phyloP scores from a whole-genome alignment of 2,888 invertebrate species.

The Seira musarum region DNA sequence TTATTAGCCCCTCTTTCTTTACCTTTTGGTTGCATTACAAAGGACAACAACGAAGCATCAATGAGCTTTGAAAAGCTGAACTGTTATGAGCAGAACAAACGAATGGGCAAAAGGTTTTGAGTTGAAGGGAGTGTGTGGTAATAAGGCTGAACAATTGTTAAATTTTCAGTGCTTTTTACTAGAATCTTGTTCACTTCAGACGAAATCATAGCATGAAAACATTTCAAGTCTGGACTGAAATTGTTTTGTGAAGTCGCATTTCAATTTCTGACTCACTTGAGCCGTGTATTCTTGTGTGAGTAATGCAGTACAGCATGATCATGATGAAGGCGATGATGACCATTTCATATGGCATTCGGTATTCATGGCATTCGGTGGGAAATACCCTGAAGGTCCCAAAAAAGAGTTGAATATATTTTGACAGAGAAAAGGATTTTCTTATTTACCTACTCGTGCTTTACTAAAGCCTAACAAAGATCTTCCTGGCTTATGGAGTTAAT shows the following conservation, averaged over 20 bases:
- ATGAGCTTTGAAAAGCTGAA: no score
- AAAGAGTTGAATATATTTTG: no score
- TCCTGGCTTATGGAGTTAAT: no score
- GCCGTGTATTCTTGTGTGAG: not conserved
- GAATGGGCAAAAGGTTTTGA: not conserved
- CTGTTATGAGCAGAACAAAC: no score
- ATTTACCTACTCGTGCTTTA: no score
- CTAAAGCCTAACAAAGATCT: no score
- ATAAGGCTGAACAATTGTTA: not conserved
- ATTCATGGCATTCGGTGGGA: slow-evolving; percentile 62
- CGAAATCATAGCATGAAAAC: no score
- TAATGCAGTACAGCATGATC: no score
- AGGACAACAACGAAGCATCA: no score
- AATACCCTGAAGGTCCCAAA: slow-evolving; percentile 65
- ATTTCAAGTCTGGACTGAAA: not conserved
- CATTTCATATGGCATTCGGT: not conserved
- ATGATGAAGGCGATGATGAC: no score
- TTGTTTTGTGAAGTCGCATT: not conserved
- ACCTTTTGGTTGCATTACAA: no score
- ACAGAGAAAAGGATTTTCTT: no score
- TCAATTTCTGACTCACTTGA: not conserved
- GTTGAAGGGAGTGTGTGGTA: not conserved
- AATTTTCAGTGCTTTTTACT: not conserved
- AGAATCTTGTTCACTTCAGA: not conserved
- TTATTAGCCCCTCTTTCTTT: not conserved